phyloP scores from a whole-genome alignment of 2,797 vertebrate species.

The Thamnophis elegans region DNA sequence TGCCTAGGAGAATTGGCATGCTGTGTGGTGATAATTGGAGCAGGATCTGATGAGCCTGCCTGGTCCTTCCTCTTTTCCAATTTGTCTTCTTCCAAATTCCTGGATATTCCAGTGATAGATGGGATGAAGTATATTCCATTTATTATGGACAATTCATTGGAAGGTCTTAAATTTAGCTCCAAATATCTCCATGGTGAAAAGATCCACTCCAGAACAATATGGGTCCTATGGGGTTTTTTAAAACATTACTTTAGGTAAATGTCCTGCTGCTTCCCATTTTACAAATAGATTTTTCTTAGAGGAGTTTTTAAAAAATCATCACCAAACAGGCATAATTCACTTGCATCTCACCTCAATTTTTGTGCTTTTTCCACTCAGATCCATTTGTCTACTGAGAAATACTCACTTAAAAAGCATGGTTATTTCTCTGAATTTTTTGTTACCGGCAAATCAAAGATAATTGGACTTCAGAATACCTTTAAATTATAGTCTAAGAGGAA shows the following conservation, averaged over 20 bases:
- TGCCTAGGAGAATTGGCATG: not conserved
- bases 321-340: constrained; percentile 14
- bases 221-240: not conserved
- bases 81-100: not conserved
- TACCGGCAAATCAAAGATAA: constrained; percentile 73
- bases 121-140: not conserved
- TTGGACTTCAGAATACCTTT: constrained; percentile 72
- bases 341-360: constrained; percentile 4
- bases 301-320: constrained; percentile 11
- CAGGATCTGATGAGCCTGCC: not conserved
- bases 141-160: not conserved
- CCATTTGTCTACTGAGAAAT: constrained; percentile 59
- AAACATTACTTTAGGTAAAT: not conserved
- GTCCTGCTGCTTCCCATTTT: constrained; percentile 27
- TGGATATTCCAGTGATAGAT: not conserved
- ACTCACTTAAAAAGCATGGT: constrained; percentile 64
- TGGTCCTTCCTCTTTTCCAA: not conserved
- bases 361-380: constrained; percentile 42
- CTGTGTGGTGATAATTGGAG: not conserved
- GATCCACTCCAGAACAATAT: not conserved
- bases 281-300: constrained; percentile 28
- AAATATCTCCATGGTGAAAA: not conserved
- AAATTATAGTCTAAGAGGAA: constrained; percentile 66
- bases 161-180: not conserved
- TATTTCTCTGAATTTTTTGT: constrained; percentile 65